Evolutionary conservation across 1,140 invertebrate species (phyloP), one percentile per base, ranked within the genome.

Genomic region (Nomia melanderi): DNA sequence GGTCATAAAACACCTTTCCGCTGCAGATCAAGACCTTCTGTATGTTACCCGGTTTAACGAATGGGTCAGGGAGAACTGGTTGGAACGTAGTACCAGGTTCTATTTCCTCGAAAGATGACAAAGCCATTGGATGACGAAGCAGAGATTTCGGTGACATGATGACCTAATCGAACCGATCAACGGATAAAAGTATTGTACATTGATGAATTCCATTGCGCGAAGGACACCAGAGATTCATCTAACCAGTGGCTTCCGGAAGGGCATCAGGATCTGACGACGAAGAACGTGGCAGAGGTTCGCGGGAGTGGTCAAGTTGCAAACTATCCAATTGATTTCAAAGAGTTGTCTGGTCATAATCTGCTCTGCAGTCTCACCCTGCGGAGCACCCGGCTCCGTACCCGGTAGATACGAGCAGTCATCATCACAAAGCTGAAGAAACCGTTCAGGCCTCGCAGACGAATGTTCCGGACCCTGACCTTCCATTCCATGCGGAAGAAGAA

Each of bases 381-480:
- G 29, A 14, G 41, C 59, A 5, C 62, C 91, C 33, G 91, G 88
- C 79, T 92, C 92, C 9, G 87, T 88, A 64, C 90, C 83, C 27
- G 94, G 94, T 75, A 95, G 90, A 75, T 94, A 89, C 83, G 95
- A 94, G 29, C 92, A 92, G 85, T 98, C 97, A 86, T 98, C 97
- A 83, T 95, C 96, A 77, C 94, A 95, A 86, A 96, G 91, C 88
- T 97, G 96, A 44, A 98, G 92, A 89, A 96, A 98, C 74, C 97
- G 92, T 90, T 98, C 97, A n/a, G 96, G 90, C 56, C 96, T 92
- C 11, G 94, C 96, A 79, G 95, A 96, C 1, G 96, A 97, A 90
- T 98, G 97, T 90, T 98, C 97, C 4, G 97, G 97, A 27, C 97
- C 97, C 94, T 96, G 96, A 77, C 96, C 97, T 92, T 98, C 97